These are phyloP conservation scores for Halcyon smyrnensis DNA, from an alignment of 2,797 vertebrate genomes.

Conservation along the genomic window DNA sequence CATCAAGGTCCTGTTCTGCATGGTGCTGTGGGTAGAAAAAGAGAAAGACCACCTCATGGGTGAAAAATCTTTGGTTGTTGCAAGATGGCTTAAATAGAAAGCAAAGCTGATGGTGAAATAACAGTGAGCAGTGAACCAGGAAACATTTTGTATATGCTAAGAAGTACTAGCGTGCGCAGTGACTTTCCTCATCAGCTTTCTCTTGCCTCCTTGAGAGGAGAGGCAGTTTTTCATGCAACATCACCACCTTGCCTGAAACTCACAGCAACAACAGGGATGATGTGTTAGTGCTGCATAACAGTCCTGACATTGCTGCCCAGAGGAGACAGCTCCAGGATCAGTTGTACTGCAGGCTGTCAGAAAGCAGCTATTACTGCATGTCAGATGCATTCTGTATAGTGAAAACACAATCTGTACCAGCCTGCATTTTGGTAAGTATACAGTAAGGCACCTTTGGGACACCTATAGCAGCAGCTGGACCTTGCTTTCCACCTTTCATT, in stretches of 20 bases:
- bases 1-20: background rate
- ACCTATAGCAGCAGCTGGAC: background rate
- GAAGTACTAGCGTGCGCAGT: background rate
- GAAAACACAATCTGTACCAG: background rate
- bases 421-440: background rate
- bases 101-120: background rate
- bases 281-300: background rate
- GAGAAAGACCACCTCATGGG: background rate
- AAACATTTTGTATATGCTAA: background rate
- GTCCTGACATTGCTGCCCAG: accelerated
- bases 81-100: background rate
- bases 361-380: background rate
- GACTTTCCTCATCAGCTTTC: background rate
- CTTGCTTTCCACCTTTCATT: background rate
- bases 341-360: background rate
- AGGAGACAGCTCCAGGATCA: background rate
- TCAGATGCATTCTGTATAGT: background rate
- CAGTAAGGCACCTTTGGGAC: background rate
- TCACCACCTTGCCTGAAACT: background rate
- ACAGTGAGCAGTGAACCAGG: background rate
- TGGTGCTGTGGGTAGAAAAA: background rate
- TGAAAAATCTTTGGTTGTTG: background rate
- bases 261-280: background rate
- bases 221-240: background rate
- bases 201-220: background rate